A percentile compares a stretch with the other conserved stretches of the same genome.
phyloP scores from a whole-genome alignment of 2,797 vertebrate genomes.

The Neosilurus hyrtlii region DNA sequence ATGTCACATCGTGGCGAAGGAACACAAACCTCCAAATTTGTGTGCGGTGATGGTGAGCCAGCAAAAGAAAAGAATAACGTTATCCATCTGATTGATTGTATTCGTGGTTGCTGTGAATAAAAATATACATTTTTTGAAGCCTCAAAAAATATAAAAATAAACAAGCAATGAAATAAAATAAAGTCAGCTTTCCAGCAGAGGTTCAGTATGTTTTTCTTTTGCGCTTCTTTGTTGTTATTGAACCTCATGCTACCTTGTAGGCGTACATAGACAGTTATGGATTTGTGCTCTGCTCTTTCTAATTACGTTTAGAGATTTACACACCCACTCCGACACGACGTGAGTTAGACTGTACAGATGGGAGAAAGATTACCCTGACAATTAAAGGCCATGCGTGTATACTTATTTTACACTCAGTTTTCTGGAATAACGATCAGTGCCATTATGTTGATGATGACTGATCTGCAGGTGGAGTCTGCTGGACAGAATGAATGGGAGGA shows the following conservation, averaged over 20 bases:
- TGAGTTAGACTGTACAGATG: background rate
- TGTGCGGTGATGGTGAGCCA: background rate
- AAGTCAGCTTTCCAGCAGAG: background rate
- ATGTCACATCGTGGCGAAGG: too few relatives aligned
- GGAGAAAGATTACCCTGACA: background rate
- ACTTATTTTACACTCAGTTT: background rate
- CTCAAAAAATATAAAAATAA: background rate
- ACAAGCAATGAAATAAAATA: background rate
- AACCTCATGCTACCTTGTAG: background rate
- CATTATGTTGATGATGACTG: background rate
- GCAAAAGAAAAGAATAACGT: background rate
- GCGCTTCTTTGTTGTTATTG: background rate
- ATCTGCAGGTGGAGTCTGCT: background rate
- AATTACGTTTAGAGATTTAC: background rate
- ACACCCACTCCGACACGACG: background rate
- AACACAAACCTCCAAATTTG: too few relatives aligned
- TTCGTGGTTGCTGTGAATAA: background rate
- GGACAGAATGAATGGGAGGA: background rate
- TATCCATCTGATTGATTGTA: too few relatives aligned
- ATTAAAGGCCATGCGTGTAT: background rate
- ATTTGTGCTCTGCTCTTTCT: background rate
- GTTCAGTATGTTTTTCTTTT: background rate
- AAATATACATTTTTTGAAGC: background rate
- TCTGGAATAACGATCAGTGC: background rate
- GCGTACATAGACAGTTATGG: background rate